These are phyloP conservation scores for Poeciliopsis infans DNA, from an alignment of 2,797 vertebrate species.

Conservation along the genomic window DNA sequence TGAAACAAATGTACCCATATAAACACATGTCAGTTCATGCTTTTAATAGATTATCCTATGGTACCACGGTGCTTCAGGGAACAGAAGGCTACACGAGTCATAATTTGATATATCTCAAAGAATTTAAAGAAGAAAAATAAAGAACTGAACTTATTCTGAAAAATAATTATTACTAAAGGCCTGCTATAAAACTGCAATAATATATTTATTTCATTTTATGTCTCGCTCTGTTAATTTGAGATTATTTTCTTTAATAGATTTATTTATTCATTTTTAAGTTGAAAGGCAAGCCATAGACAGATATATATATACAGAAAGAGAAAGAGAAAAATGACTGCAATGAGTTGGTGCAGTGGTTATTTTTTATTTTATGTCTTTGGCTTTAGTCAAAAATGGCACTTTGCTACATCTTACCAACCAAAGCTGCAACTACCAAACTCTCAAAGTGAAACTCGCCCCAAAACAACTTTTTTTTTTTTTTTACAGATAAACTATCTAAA, in stretches of 20 bases:
- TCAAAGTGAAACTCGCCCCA: not conserved
- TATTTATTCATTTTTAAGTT: not conserved
- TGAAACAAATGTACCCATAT: constrained; percentile 39
- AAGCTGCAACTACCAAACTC: not conserved
- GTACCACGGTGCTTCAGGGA: constrained; percentile 9
- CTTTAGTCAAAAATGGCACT: not conserved
- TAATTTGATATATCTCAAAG: not conserved
- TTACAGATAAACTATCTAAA: too few species aligned
- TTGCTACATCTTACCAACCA: not conserved
- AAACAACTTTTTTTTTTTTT: too few species aligned
- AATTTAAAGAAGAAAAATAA: not conserved
- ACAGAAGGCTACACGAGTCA: constrained; percentile 14
- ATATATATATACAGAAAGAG: too few species aligned
- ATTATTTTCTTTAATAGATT: not conserved
- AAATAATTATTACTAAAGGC: not conserved
- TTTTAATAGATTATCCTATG: constrained; percentile 48
- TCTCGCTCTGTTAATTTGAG: not conserved
- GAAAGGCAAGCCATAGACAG: not conserved
- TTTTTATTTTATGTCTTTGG: not conserved
- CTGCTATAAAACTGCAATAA: not conserved
- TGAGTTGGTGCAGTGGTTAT: not conserved
- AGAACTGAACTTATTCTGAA: not conserved
- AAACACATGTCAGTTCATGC: constrained; percentile 37
- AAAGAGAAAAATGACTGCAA: not conserved
- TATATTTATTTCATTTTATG: not conserved